Evolutionary conservation across 2,888 invertebrate species (phyloP).

Genomic region (Lydus trimaculatus): DNA sequence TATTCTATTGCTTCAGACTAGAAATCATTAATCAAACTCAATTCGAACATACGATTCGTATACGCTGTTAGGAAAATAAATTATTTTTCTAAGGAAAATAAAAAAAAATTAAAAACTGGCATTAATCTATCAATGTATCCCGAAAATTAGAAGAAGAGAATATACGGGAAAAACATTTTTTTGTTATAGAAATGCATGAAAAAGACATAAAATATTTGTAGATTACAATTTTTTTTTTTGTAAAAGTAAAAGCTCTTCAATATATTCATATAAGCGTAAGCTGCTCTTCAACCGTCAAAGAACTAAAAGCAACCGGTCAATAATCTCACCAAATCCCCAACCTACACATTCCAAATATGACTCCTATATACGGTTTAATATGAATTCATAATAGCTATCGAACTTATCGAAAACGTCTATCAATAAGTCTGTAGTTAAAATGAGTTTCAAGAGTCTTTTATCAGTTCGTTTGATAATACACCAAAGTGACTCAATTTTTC

Average conservation of each 20-base stretch:
- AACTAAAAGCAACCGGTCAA: neutral
- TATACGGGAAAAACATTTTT: neutral
- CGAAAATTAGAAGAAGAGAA: neutral
- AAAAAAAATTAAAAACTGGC: neutral
- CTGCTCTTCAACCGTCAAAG: neutral
- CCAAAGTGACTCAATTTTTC: neutral
- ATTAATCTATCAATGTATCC: neutral
- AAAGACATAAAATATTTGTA: neutral
- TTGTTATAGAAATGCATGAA: neutral
- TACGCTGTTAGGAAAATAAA: neutral
- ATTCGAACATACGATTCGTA: neutral
- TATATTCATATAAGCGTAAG: neutral
- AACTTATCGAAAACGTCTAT: neutral
- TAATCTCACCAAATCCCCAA: neutral
- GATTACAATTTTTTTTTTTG: neutral
- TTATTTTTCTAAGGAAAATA: neutral
- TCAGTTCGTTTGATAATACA: neutral
- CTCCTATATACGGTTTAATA: slow-evolving; percentile 8
- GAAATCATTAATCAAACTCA: neutral
- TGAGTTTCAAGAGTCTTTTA: neutral
- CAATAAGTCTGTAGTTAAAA: slow-evolving; percentile 8
- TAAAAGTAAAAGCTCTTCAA: neutral
- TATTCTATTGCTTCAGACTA: neutral
- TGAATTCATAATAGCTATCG: slow-evolving; percentile 13
- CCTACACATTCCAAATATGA: neutral